phyloP scores from a whole-genome alignment of 2,113 vertebrate species.

The Corydoras sp. region DNA sequence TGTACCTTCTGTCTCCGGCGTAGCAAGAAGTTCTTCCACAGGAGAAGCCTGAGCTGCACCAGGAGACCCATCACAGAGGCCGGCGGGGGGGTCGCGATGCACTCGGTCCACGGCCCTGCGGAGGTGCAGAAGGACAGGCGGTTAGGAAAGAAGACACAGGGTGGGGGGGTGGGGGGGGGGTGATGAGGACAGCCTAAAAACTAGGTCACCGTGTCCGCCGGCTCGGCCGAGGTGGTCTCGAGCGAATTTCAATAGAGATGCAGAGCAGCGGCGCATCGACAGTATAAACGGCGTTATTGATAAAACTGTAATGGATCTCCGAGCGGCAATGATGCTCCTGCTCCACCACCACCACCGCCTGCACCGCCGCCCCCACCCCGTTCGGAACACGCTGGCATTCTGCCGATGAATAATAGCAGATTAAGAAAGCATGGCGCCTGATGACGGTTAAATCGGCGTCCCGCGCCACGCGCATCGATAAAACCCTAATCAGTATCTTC shows the following conservation, averaged over 20 bases:
- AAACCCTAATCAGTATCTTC: slow-evolving; percentile 6
- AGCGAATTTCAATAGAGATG: no score
- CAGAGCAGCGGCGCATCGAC: not conserved
- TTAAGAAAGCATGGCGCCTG: slow-evolving; percentile 1
- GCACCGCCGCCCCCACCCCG: no score
- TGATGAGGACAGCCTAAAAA: not conserved
- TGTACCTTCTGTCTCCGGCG: slow-evolving; percentile 71
- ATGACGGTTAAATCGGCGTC: not conserved
- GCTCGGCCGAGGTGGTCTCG: not conserved
- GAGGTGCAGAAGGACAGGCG: slow-evolving; percentile 1
- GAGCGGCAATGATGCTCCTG: not conserved
- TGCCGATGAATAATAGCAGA: not conserved
- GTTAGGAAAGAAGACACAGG: not conserved
- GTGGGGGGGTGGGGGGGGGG: not conserved
- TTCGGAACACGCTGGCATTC: no score
- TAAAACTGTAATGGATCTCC: no score
- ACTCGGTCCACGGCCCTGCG: slow-evolving; percentile 49
- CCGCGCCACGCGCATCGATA: not conserved
- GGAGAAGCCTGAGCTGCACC: slow-evolving; percentile 68
- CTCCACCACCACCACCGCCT: no score
- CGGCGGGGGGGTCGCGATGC: slow-evolving; percentile 60
- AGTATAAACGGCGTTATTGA: not conserved
- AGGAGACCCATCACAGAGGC: slow-evolving; percentile 67
- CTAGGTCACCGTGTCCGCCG: not conserved
- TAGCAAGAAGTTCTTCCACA: slow-evolving; percentile 76